Evolutionary conservation across 2,888 invertebrate genomes (phyloP).

Genomic region (Meganola albula): DNA sequence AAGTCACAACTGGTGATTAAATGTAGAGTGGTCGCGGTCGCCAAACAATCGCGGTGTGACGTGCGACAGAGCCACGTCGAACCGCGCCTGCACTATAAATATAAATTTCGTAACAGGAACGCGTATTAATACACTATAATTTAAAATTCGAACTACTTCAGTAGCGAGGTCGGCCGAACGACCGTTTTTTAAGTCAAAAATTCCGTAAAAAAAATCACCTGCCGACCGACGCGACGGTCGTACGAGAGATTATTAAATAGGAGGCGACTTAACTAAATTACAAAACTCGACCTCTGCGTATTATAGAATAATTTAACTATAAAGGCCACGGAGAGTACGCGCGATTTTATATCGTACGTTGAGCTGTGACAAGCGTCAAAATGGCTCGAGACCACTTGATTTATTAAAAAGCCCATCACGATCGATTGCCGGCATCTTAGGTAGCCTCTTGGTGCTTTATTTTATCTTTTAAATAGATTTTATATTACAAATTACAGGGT

Average conservation of each 20-base stretch:
- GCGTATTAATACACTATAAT: constrained; percentile 72
- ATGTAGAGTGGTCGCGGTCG: constrained; percentile 27
- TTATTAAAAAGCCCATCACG: constrained; percentile 64
- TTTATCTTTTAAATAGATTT: constrained; percentile 78
- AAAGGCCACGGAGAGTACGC: constrained; percentile 33
- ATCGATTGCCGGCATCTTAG: constrained; percentile 72
- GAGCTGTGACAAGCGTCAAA: constrained; percentile 67
- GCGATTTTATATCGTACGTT: constrained; percentile 61
- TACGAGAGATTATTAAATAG: constrained; percentile 72
- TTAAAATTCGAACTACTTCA: constrained; percentile 71
- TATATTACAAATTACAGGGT: constrained; percentile 77
- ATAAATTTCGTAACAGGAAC: constrained; percentile 56
- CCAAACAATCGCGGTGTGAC: constrained; percentile 33
- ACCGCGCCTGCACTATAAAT: constrained; percentile 48
- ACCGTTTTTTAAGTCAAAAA: constrained; percentile 45
- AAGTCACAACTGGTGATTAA: constrained; percentile 49
- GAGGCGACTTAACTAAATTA: constrained; percentile 76
- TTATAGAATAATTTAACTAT: constrained; percentile 71
- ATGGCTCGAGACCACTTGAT: constrained; percentile 52
- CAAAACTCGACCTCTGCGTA: constrained; percentile 71
- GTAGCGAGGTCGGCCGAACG: constrained; percentile 53
- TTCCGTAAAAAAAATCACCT: constrained; percentile 61
- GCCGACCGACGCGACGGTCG: constrained; percentile 47
- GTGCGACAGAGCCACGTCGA: constrained; percentile 19
- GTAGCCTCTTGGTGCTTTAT: constrained; percentile 72